These are phyloP conservation scores for Thryonomys swinderianus DNA, from an alignment of 2,113 vertebrate genomes.

Conservation along the genomic window DNA sequence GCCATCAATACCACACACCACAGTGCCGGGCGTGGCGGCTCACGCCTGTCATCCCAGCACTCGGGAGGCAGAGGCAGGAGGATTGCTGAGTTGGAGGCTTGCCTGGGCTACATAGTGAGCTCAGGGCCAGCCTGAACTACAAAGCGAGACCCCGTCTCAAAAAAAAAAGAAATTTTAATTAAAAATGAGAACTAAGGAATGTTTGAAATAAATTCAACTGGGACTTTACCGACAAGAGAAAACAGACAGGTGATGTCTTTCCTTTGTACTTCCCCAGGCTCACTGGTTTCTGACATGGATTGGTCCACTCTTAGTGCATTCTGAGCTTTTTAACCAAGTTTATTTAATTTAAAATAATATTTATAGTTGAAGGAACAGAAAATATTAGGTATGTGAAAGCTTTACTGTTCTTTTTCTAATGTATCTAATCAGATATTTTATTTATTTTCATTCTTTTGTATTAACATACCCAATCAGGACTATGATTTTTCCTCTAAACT, in stretches of 20 bases:
- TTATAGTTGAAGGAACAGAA: conserved; percentile 12
- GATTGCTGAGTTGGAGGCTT: too few species aligned
- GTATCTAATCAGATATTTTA: not conserved
- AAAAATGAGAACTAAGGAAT: conserved; percentile 48
- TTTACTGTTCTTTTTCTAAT: not conserved
- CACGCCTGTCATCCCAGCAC: too few species aligned
- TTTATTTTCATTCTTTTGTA: not conserved
- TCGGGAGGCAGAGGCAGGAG: too few species aligned
- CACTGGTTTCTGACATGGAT: not conserved
- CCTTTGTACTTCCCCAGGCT: not conserved
- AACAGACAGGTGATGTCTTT: conserved; percentile 18
- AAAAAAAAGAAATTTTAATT: conserved; percentile 64
- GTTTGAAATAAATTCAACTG: conserved; percentile 42
- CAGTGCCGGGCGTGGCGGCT: too few species aligned
- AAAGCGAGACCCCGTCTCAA: too few species aligned
- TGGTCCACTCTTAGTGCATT: not conserved
- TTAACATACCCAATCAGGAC: not conserved
- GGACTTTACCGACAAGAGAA: not conserved
- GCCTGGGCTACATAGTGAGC: too few species aligned
- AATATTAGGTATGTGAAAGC: not conserved
- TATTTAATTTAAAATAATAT: not conserved
- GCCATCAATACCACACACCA: too few species aligned
- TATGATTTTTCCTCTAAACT: conserved; percentile 67
- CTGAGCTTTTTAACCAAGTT: not conserved
- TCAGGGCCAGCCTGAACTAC: too few species aligned